phyloP scores from a whole-genome alignment of 2,888 invertebrate species.

The Apantesis nais region DNA sequence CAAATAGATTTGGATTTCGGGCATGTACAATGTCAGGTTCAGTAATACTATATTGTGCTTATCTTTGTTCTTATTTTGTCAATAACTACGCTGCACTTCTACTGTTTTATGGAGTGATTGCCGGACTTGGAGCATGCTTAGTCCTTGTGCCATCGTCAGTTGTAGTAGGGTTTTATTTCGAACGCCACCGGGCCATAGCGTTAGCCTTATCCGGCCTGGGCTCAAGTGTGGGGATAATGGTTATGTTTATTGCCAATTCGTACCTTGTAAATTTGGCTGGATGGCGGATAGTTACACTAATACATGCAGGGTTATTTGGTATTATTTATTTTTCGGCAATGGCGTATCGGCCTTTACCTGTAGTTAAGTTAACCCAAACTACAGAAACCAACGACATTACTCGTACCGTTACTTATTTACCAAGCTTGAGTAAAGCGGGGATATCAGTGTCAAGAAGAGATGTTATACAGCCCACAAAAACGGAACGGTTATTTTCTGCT shows the following conservation, averaged over 20 bases:
- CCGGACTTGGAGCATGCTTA: constrained; percentile 72
- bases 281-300: constrained; percentile 69
- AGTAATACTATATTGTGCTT: constrained; percentile 61
- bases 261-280: constrained; percentile 65
- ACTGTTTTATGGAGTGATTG: constrained; percentile 67
- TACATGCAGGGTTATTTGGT: constrained; percentile 73
- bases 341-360: constrained; percentile 71
- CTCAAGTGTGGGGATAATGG: constrained; percentile 73
- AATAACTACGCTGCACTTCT: constrained; percentile 58
- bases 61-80: constrained; percentile 68
- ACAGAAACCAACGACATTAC: constrained; percentile 65
- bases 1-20: constrained; percentile 78
- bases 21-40: constrained; percentile 73
- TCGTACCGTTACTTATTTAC: constrained; percentile 75
- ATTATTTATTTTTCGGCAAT: constrained; percentile 69
- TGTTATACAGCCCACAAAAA: constrained; percentile 49
- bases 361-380: constrained; percentile 65
- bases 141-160: constrained; percentile 68
- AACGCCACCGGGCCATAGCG: constrained; percentile 70
- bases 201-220: constrained; percentile 68
- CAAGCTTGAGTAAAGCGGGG: constrained; percentile 61
- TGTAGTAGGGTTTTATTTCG: constrained; percentile 80
- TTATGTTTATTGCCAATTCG: constrained; percentile 67
- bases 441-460: constrained; percentile 47
- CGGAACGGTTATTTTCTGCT: constrained; percentile 56